phyloP scores from a whole-genome alignment of 2,888 invertebrate genomes.

The Arctia plantaginis region DNA sequence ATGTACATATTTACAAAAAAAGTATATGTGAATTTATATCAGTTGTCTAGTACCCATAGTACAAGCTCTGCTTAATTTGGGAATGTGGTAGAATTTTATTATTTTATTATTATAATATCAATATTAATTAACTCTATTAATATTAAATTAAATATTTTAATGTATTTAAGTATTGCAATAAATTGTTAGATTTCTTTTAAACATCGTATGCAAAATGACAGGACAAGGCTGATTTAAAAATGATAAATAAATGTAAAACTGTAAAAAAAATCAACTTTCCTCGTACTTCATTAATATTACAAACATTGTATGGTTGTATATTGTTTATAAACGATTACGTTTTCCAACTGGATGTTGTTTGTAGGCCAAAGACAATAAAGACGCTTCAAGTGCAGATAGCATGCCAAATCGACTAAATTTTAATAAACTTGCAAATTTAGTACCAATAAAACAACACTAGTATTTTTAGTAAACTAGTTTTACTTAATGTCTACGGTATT shows the following conservation, averaged over 20 bases:
- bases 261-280: too few relatives aligned
- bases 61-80: too few relatives aligned
- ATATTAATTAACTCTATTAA: neutral
- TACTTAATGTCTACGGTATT: neutral
- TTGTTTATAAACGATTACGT: neutral
- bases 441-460: conserved; percentile 14
- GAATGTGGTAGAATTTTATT: too few relatives aligned
- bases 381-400: conserved; percentile 28
- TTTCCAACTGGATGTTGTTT: conserved; percentile 3
- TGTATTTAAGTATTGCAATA: neutral
- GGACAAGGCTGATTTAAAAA: neutral
- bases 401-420: conserved; percentile 14
- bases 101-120: too few relatives aligned
- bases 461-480: conserved; percentile 17
- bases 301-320: neutral
- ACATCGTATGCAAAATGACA: neutral
- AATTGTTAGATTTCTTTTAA: neutral
- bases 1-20: too few relatives aligned
- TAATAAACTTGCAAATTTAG: conserved; percentile 18
- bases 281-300: neutral
- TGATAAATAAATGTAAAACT: neutral
- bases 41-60: too few relatives aligned
- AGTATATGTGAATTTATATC: too few relatives aligned
- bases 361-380: conserved; percentile 25
- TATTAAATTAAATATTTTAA: neutral